Percentiles rank a stretch among this genome's conserved stretches.
Evolutionary conservation across 2,888 invertebrate genomes (phyloP).

Genomic region (Drosophila lutescens): DNA sequence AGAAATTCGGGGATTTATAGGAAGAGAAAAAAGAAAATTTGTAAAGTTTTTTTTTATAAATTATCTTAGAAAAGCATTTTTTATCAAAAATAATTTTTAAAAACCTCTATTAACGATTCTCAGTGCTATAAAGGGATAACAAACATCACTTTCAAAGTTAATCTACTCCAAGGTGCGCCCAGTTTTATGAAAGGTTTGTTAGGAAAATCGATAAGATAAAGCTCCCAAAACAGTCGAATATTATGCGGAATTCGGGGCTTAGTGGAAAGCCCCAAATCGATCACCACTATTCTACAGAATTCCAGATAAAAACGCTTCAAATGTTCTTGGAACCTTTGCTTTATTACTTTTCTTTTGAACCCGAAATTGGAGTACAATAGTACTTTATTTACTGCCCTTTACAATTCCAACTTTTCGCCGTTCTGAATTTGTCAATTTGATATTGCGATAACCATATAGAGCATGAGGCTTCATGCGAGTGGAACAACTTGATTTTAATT

Average conservation of each 20-base stretch:
- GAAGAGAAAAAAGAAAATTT: neutral
- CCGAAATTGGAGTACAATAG: neutral
- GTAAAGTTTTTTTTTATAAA: no score
- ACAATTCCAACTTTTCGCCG: neutral
- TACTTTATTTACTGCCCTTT: neutral
- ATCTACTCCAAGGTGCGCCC: neutral
- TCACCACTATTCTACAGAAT: neutral
- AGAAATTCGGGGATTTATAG: neutral
- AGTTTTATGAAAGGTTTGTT: neutral
- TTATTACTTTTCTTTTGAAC: slow-evolving; percentile 7
- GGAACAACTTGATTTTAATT: slow-evolving; percentile 30
- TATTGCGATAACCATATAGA: neutral
- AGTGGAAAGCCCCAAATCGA: neutral
- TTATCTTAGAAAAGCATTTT: no score
- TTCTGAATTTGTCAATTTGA: slow-evolving; percentile 1
- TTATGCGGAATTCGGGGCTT: slow-evolving; percentile 1
- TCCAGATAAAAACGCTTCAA: neutral
- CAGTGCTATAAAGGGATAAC: neutral
- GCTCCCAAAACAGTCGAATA: neutral
- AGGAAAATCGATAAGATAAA: slow-evolving; percentile 4
- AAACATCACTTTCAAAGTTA: slow-evolving; percentile 1
- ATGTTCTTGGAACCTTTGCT: slow-evolving; percentile 7
- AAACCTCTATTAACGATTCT: no score
- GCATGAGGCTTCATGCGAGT: neutral
- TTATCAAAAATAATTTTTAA: no score